These are phyloP conservation scores for Smutsia temminckii DNA, from an alignment of 2,797 vertebrate genomes.

Conservation along the genomic window DNA sequence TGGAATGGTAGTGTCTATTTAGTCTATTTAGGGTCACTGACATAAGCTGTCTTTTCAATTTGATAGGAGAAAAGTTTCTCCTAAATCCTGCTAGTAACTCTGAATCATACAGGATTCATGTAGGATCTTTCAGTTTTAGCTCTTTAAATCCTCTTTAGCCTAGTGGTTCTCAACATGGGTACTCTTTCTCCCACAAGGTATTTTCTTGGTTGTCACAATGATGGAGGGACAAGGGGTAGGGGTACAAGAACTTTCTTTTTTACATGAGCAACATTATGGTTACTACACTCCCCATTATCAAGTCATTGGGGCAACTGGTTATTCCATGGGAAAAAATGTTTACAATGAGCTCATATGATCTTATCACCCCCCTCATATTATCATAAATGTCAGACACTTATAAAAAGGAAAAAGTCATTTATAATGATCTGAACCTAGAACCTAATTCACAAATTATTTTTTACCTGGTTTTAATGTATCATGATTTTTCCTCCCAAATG, in stretches of 20 bases:
- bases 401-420: not conserved
- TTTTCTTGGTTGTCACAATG: not conserved
- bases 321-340: not conserved
- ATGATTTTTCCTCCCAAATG: not conserved
- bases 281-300: no score
- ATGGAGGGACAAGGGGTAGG: not conserved
- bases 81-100: not conserved
- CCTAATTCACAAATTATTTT: not conserved
- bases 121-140: not conserved
- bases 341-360: not conserved
- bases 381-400: not conserved
- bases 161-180: not conserved
- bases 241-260: not conserved
- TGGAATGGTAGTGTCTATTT: not conserved
- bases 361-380: not conserved
- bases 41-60: not conserved
- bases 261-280: no score
- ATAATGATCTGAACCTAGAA: constrained; percentile 1
- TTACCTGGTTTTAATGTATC: not conserved
- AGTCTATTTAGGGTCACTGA: not conserved
- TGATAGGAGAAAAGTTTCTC: not conserved
- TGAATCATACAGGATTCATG: not conserved
- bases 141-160: not conserved
- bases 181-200: not conserved
- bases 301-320: no score